Evolutionary conservation across 2,113 vertebrate species (phyloP).

Genomic region (Neotoma lepida): DNA sequence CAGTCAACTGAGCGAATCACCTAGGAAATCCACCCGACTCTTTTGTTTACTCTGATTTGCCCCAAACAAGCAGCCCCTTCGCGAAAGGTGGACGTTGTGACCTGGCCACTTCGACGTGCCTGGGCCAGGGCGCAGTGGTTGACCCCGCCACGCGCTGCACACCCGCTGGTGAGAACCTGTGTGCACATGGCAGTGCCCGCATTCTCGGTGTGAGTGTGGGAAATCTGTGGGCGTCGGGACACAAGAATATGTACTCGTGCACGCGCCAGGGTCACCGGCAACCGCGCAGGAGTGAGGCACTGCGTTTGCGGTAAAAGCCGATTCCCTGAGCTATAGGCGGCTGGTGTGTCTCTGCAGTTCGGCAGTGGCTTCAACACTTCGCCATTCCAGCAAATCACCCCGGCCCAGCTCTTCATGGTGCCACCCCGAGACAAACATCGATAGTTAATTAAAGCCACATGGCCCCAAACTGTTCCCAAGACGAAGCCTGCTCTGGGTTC

Average conservation of each 20-base stretch:
- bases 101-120: neutral
- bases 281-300: neutral
- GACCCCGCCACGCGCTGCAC: neutral
- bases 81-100: neutral
- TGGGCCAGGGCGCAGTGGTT: neutral
- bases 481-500: slow-evolving; percentile 26
- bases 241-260: neutral
- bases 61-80: neutral
- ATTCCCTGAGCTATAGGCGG: neutral
- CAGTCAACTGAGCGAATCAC: neutral
- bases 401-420: slow-evolving; percentile 55
- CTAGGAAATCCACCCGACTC: neutral
- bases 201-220: neutral
- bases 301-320: neutral
- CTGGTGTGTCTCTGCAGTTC: neutral
- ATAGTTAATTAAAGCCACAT: slow-evolving; percentile 75
- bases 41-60: neutral
- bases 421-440: slow-evolving; percentile 49
- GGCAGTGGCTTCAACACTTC: slow-evolving; percentile 1
- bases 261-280: neutral
- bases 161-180: neutral
- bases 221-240: neutral
- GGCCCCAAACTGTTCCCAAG: slow-evolving; percentile 56
- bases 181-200: neutral
- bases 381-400: slow-evolving; percentile 41